Evolutionary conservation across 2,888 invertebrate genomes (phyloP), one percentile per base, ranked within the genome.

Genomic region (Nemoura dubitans): DNA sequence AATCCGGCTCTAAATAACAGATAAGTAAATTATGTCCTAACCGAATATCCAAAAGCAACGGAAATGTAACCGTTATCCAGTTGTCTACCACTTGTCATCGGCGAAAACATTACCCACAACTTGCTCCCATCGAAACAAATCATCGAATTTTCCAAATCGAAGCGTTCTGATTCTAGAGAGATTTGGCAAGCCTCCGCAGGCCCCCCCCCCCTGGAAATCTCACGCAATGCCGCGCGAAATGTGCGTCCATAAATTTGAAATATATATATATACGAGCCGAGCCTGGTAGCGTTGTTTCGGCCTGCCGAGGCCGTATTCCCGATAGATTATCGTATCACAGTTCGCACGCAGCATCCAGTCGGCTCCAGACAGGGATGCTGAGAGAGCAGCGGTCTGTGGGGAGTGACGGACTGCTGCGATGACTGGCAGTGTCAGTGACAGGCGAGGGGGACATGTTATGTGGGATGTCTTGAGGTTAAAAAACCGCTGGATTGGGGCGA

Each of bases 251-350:
- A 59, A 59, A 59, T 59, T 59, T 59, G 59, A 10, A 59, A 59
- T 59, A 59, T 21, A 59, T 21, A 59, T 59, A 59, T 21, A 59
- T 21, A 59, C 59, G 59, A 36, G 36, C 36, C 59, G 59, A 21
- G 59, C 14, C 59, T 59, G 59, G 16, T 59, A 21, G 59, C 59
- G 81, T 81, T 81, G 28, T 30, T 81, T 30, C 29, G 81, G 81
- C 21, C n/a, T 30, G 81, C 81, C 59, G 7, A 7, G 7, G 21
- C 81, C 27, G 81, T 81, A 81, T 29, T 59, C 59, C 29, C 81
- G 81, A 81, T 29, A 81, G 81, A 81, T 81, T 81, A 81, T 81
- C 81, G 30, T 81, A 81, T 81, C 81, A 81, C 28, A 27, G 81
- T 21, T 59, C 21, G 16, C 10, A 10, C 36, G 3, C 36, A 6